These are phyloP conservation scores for Troides aeacus DNA, from an alignment of 2,888 invertebrate genomes.

Conservation along the genomic window DNA sequence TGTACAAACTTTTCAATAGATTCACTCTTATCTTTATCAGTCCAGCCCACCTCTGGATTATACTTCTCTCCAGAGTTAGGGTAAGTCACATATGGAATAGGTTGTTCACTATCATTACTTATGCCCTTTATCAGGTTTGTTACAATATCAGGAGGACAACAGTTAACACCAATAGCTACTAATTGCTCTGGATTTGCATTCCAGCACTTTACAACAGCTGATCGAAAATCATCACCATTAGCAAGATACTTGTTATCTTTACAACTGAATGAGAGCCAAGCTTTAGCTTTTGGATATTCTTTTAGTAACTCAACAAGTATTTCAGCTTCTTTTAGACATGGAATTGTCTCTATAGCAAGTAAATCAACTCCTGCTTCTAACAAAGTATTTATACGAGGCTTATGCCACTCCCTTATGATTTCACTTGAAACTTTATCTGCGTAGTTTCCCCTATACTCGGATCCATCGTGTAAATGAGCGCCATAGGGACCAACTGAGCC, in stretches of 20 bases:
- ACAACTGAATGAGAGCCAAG: conserved; percentile 95
- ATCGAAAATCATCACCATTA: conserved; percentile 87
- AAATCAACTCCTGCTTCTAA: conserved; percentile 89
- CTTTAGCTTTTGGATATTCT: conserved; percentile 86
- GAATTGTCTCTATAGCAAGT: conserved; percentile 95
- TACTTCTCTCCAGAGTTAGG: conserved; percentile 94
- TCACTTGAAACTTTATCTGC: conserved; percentile 81
- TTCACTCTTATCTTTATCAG: conserved; percentile 81
- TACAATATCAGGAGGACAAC: conserved; percentile 79
- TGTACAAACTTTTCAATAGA: conserved; percentile 84
- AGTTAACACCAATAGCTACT: conserved; percentile 93
- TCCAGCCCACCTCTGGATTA: conserved; percentile 82
- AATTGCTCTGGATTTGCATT: conserved; percentile 82
- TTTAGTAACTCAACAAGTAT: conserved; percentile 87
- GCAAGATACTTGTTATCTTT: conserved; percentile 81
- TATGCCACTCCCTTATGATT: conserved; percentile 89
- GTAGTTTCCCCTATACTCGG: conserved; percentile 93
- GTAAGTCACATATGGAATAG: conserved; percentile 89
- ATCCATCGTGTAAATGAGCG: conserved; percentile 91
- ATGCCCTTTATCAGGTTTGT: conserved; percentile 54
- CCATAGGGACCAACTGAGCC: conserved; percentile 97
- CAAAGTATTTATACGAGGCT: conserved; percentile 87
- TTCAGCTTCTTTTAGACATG: conserved; percentile 90
- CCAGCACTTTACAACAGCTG: conserved; percentile 83
- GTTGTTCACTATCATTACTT: conserved; percentile 41